These are phyloP conservation scores for Cotesia glomerata DNA, from an alignment of 1,140 invertebrate genomes.

Conservation along the genomic window DNA sequence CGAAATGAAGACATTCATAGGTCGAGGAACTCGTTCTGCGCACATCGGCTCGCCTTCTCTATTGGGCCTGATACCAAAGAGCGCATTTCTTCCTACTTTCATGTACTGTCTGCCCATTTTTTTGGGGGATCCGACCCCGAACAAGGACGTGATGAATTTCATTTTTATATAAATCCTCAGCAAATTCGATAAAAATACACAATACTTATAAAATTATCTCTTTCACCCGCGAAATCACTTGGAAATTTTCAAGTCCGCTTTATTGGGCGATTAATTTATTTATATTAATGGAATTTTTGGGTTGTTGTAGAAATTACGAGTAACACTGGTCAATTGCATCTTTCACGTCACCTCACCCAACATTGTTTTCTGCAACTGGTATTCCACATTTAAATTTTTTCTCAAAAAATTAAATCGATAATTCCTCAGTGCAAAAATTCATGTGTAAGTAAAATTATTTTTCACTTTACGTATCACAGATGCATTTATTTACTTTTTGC, in stretches of 20 bases:
- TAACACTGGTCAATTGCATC: slow-evolving; percentile 10
- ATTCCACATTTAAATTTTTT: not conserved
- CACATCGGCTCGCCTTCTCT: slow-evolving; percentile 50
- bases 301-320: not conserved
- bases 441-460: not conserved
- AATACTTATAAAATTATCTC: not conserved
- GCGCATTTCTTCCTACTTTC: slow-evolving; percentile 73
- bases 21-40: slow-evolving; percentile 66
- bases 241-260: too few species aligned
- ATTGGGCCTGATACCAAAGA: slow-evolving; percentile 68
- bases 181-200: not conserved
- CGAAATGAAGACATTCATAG: slow-evolving; percentile 78
- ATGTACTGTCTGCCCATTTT: slow-evolving; percentile 72
- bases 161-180: slow-evolving; percentile 45
- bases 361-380: slow-evolving; percentile 41
- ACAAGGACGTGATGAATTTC: slow-evolving; percentile 59
- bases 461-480: slow-evolving; percentile 4
- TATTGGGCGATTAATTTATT: too few species aligned
- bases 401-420: not conserved
- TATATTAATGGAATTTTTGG: too few species aligned
- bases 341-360: slow-evolving; percentile 56
- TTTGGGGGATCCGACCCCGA: slow-evolving; percentile 57
- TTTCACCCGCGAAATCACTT: not conserved
- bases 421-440: not conserved
- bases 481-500: too few species aligned